Evolutionary conservation across 2,113 vertebrate species (phyloP).

Genomic region (Spermophilus dauricus): DNA sequence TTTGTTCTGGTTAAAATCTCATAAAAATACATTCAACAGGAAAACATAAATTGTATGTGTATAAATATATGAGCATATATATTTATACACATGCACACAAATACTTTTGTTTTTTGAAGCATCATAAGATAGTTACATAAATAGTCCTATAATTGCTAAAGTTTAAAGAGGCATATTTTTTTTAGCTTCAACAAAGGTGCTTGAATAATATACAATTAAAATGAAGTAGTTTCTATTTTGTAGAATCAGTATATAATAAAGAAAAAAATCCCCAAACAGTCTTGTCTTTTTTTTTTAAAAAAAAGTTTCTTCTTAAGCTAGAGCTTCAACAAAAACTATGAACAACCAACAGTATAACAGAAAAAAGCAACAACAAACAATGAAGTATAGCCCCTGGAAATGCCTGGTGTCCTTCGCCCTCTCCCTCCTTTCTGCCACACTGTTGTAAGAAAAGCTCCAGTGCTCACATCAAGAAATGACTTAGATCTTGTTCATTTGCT

Average conservation of each 20-base stretch:
- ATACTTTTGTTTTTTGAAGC: constrained; percentile 92
- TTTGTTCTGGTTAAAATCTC: constrained; percentile 93
- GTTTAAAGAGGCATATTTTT: constrained; percentile 93
- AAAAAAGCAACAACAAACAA: constrained; percentile 87
- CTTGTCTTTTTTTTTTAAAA: constrained; percentile 77
- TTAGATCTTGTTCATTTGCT: constrained; percentile 87
- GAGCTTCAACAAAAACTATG: constrained; percentile 89
- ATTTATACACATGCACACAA: constrained; percentile 92
- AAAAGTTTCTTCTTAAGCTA: constrained; percentile 87
- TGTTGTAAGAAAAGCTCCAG: constrained; percentile 89
- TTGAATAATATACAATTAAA: constrained; percentile 95
- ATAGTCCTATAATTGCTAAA: constrained; percentile 94
- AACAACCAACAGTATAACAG: constrained; percentile 88
- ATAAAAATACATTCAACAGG: constrained; percentile 98
- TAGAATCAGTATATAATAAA: constrained; percentile 91
- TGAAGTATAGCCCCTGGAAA: constrained; percentile 87
- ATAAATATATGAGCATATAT: constrained; percentile 90
- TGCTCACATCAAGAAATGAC: constrained; percentile 89
- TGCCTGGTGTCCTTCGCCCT: constrained; percentile 85
- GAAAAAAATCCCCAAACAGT: constrained; percentile 88
- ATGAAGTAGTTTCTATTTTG: constrained; percentile 93
- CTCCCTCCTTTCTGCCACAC: constrained; percentile 85
- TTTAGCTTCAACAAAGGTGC: constrained; percentile 95
- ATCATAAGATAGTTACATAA: constrained; percentile 96
- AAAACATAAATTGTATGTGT: constrained; percentile 93